Evolutionary conservation across 1,140 invertebrate genomes (phyloP).

Genomic region (Brachionus manjavacas): DNA sequence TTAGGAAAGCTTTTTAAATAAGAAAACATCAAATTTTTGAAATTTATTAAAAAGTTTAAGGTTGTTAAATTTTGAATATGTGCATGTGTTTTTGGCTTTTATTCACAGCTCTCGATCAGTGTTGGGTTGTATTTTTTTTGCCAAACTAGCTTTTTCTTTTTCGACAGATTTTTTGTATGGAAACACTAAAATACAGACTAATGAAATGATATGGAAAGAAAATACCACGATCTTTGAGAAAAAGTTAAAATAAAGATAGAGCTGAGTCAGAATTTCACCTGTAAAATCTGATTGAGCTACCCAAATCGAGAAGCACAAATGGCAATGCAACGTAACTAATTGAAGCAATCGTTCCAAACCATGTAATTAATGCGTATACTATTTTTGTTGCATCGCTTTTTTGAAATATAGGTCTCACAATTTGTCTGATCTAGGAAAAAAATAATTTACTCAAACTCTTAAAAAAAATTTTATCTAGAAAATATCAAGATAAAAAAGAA

Average conservation of each 20-base stretch:
- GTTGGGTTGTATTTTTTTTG: neutral
- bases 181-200: neutral
- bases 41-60: neutral
- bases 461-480: neutral
- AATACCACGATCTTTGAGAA: constrained; percentile 2
- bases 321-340: neutral
- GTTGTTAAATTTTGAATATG: neutral
- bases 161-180: neutral
- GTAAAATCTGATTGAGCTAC: constrained; percentile 1
- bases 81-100: neutral
- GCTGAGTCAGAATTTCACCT: neutral
- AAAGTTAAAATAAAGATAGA: neutral
- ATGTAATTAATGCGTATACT: constrained; percentile 29
- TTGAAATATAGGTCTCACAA: constrained; percentile 19
- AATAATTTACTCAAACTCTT: neutral
- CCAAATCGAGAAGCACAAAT: constrained; percentile 18
- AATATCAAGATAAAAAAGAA: neutral
- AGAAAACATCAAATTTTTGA: neutral
- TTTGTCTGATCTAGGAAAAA: constrained; percentile 33
- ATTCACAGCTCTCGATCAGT: neutral
- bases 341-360: neutral
- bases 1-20: neutral
- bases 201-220: neutral
- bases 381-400: neutral
- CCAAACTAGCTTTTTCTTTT: constrained; percentile 3